Base-by-base conservation (phyloP, 1,140 invertebrate genomes). In the Saccostrea cuccullata region DNA sequence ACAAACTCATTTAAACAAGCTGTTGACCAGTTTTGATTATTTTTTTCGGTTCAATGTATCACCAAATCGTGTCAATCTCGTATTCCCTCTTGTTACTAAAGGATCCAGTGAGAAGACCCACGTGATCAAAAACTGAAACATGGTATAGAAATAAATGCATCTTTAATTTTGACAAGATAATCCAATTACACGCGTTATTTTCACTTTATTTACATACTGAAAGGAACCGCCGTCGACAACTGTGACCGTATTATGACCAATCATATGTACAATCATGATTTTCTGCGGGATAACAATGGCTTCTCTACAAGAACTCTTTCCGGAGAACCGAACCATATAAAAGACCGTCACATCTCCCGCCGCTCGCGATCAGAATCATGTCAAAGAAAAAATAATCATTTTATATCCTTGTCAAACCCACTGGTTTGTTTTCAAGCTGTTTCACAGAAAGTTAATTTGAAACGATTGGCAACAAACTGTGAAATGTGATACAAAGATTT, bases 181-280 rank as follows among this genome's bases (percentile, higher is more conserved):
- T 77, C 70, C 70, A 77, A 77, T 77, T 77, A 77, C 70, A 77
- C 70, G 70, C 26, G 70, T 77, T 77, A 77, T 77, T 77, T 30
- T 77, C 26, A 26, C 70, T 77, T 77, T 77, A 77, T 77, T 77
- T 77, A 77, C 70, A 77, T 36, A 30, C 70, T 77, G 26, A 77
- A 77, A 77, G 30, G 70, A 77, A 26, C 30, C 15, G 70, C 23
- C 70, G 70, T 30, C 26, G 70, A 77, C 70, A 77, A 77, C 30
- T 77, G 70, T 30, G 70, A 15, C 12, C 70, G 30, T 77, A 30
- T 77, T 30, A 77, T 77, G 70, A 77, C 70, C 70, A 77, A 77
- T 77, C 70, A 36, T 77, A 77, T 77, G 70, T 77, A 77, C 26
- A 23, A 26, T 77, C 70, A 77, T 77, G 70, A 77, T 30, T 77